These are phyloP conservation scores for Agrochola lota DNA, from an alignment of 2,888 invertebrate genomes.

Conservation along the genomic window DNA sequence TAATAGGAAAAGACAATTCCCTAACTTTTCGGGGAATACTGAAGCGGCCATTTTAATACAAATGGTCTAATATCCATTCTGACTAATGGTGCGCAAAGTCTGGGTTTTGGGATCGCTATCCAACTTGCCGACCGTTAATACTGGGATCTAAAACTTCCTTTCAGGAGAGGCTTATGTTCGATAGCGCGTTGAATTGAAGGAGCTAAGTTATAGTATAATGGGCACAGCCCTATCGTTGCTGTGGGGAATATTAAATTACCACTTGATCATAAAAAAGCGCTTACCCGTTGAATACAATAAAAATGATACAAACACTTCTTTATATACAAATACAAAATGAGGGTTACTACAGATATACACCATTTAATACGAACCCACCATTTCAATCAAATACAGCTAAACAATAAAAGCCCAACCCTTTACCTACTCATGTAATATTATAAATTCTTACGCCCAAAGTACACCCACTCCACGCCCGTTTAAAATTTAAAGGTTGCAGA, in stretches of 20 bases:
- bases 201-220: constrained; percentile 13
- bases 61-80: constrained; percentile 41
- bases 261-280: neutral
- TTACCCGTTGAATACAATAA: neutral
- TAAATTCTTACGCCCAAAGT: constrained; percentile 43
- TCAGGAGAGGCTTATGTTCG: constrained; percentile 38
- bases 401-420: constrained; percentile 43
- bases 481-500: constrained; percentile 58
- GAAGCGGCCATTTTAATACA: constrained; percentile 36
- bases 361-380: neutral
- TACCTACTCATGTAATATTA: constrained; percentile 36
- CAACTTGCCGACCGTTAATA: constrained; percentile 39
- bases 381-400: constrained; percentile 32
- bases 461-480: constrained; percentile 26
- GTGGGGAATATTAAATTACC: neutral
- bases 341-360: neutral
- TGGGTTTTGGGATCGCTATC: constrained; percentile 43
- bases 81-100: constrained; percentile 45
- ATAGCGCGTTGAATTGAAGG: constrained; percentile 39
- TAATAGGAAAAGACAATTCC: constrained; percentile 15
- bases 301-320: neutral
- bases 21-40: constrained; percentile 11
- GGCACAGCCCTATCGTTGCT: neutral
- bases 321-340: constrained; percentile 6
- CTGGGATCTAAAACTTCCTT: constrained; percentile 45